Percentiles rank a stretch among this genome's conserved stretches.
Conservation (phyloP, 2,888 invertebrate genomes). For the Esperia sulphurella region DNA sequence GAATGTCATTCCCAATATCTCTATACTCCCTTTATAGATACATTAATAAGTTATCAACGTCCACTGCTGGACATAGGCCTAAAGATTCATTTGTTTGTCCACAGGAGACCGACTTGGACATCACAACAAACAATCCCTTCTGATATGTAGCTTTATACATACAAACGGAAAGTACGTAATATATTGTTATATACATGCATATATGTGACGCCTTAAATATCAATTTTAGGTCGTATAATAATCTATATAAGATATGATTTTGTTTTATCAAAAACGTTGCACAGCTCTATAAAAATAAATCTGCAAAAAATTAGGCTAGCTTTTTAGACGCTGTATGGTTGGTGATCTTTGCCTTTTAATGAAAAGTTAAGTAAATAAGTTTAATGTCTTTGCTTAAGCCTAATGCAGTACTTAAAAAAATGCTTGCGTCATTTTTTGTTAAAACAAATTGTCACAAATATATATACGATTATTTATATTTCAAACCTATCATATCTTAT, state of each 20-base stretch:
- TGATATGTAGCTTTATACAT: slow-evolving; percentile 13
- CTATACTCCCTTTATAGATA: too few relatives aligned
- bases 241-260: slow-evolving; percentile 23
- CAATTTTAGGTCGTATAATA: slow-evolving; percentile 6
- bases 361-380: too few relatives aligned
- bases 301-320: too few relatives aligned
- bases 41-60: too few relatives aligned
- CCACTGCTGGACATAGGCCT: too few relatives aligned
- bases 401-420: too few relatives aligned
- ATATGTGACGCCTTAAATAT: slow-evolving; percentile 15
- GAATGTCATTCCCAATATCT: too few relatives aligned
- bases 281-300: not conserved
- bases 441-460: too few relatives aligned
- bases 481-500: slow-evolving; percentile 22
- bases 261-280: not conserved
- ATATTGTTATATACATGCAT: slow-evolving; percentile 11
- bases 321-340: too few relatives aligned
- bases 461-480: slow-evolving; percentile 10
- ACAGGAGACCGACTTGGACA: slow-evolving; percentile 18
- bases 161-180: slow-evolving; percentile 5
- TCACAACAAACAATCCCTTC: slow-evolving; percentile 24
- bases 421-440: too few relatives aligned
- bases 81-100: not conserved
- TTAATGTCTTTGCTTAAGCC: too few relatives aligned
- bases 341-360: too few relatives aligned